phyloP scores from a whole-genome alignment of 2,797 vertebrate genomes.

The Pelochelys cantorii region DNA sequence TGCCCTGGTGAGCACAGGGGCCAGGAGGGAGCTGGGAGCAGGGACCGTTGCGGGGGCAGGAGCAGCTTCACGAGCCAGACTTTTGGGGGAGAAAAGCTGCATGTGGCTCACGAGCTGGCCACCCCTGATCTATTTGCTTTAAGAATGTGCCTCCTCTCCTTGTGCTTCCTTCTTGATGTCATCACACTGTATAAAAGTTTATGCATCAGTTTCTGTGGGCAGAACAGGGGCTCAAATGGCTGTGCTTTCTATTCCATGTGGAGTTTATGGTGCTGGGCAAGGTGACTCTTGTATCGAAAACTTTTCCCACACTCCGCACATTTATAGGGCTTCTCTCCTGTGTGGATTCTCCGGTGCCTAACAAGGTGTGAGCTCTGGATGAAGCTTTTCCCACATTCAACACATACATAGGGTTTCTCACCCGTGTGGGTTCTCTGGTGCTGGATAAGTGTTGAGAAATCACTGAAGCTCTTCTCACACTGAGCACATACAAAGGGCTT shows the following conservation, averaged over 20 bases:
- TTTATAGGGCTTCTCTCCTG: slow-evolving; percentile 29
- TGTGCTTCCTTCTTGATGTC: neutral
- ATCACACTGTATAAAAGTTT: neutral
- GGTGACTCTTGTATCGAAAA: neutral
- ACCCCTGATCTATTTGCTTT: neutral
- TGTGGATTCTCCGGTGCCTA: slow-evolving; percentile 55
- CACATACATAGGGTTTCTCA: slow-evolving; percentile 61
- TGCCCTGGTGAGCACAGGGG: too few relatives aligned
- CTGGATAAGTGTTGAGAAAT: slow-evolving; percentile 23
- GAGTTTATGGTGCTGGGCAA: neutral
- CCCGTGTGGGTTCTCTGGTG: slow-evolving; percentile 46
- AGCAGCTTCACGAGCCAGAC: too few relatives aligned
- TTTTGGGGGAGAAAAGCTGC: too few relatives aligned
- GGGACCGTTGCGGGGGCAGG: too few relatives aligned
- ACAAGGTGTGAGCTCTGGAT: slow-evolving; percentile 39
- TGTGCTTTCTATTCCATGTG: neutral
- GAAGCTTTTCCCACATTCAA: slow-evolving; percentile 59
- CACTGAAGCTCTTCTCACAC: slow-evolving; percentile 42
- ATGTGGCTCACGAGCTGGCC: too few relatives aligned
- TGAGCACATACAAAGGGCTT: slow-evolving; percentile 37
- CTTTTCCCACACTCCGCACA: slow-evolving; percentile 10
- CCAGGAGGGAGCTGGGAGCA: too few relatives aligned
- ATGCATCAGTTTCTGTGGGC: neutral
- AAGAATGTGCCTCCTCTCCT: neutral
- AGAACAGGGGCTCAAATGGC: neutral